Percentiles rank a stretch among this genome's conserved stretches.
Conservation (phyloP, 1,140 invertebrate species). For the Heliothis virescens region DNA sequence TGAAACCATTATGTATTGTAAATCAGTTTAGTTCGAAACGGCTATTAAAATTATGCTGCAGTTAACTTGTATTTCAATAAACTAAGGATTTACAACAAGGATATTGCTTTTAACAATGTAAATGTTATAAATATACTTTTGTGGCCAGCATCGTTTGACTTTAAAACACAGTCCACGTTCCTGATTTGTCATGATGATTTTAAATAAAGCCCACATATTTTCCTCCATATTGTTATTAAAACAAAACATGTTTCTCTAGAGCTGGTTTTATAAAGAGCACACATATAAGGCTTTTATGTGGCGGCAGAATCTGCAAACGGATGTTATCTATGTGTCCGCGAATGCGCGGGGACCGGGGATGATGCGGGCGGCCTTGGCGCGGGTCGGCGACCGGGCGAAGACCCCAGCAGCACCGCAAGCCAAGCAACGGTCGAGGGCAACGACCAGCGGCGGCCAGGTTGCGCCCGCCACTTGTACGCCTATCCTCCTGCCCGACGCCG, state of each 20-base stretch:
- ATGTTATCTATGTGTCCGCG: conserved; percentile 69
- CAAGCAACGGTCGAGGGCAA: conserved; percentile 84
- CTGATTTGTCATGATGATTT: conserved; percentile 27
- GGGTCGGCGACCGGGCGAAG: conserved; percentile 84
- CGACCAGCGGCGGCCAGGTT: conserved; percentile 72
- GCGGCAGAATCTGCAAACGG: conserved; percentile 67
- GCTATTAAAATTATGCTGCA: conserved; percentile 29
- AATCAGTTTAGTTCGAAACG: conserved; percentile 26
- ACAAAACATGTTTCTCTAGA: conserved; percentile 36
- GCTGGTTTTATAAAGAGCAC: conserved; percentile 20
- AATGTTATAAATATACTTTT: neutral
- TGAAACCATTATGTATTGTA: conserved; percentile 24
- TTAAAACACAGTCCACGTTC: conserved; percentile 23
- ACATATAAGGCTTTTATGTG: conserved; percentile 51
- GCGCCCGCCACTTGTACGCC: conserved; percentile 63
- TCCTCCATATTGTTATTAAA: conserved; percentile 34
- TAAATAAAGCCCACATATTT: conserved; percentile 31
- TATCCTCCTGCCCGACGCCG: conserved; percentile 73
- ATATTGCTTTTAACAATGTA: neutral
- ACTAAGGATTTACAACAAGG: conserved; percentile 1
- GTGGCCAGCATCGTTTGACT: neutral
- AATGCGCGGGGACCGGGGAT: conserved; percentile 78
- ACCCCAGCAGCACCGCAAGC: conserved; percentile 82
- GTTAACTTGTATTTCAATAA: conserved; percentile 30
- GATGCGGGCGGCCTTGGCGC: conserved; percentile 82